Percentiles rank a stretch among this genome's conserved stretches.
Conservation (phyloP, 2,113 vertebrate genomes). For the Echinops telfairi region DNA sequence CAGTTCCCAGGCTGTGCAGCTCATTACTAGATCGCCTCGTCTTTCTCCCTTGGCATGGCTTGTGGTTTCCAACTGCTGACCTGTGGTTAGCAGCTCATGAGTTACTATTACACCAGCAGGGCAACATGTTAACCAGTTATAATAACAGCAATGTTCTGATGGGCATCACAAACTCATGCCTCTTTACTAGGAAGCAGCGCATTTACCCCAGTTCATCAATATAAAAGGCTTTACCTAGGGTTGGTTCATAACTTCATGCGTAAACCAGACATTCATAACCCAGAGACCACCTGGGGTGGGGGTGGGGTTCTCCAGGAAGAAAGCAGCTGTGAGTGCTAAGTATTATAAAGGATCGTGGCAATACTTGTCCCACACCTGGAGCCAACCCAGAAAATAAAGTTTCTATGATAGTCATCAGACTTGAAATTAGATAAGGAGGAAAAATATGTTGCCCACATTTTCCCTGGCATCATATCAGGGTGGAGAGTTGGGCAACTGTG, state of each 20-base stretch:
- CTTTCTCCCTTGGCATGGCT: too few relatives aligned
- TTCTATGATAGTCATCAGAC: constrained; percentile 1
- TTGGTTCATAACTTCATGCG: too few relatives aligned
- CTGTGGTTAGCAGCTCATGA: too few relatives aligned
- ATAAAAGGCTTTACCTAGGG: background rate
- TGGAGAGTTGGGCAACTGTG: background rate
- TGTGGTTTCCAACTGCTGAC: too few relatives aligned
- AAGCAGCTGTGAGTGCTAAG: constrained; percentile 1
- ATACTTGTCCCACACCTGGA: background rate
- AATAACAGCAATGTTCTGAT: background rate
- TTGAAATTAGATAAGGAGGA: constrained; percentile 52
- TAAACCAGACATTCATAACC: too few relatives aligned
- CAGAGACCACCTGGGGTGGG: too few relatives aligned
- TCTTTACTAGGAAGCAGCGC: background rate
- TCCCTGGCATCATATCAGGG: constrained; percentile 34
- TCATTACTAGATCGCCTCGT: too few relatives aligned
- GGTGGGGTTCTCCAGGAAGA: background rate
- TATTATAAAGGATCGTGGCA: constrained; percentile 49
- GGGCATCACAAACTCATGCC: background rate
- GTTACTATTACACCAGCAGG: too few relatives aligned
- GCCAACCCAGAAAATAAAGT: constrained; percentile 40
- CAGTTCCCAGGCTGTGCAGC: too few relatives aligned
- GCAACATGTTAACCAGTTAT: too few relatives aligned
- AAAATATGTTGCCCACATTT: constrained; percentile 23
- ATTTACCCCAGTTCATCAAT: background rate